Evolutionary conservation across 2,888 invertebrate genomes (phyloP).

Genomic region (Athripsodes cinereus): DNA sequence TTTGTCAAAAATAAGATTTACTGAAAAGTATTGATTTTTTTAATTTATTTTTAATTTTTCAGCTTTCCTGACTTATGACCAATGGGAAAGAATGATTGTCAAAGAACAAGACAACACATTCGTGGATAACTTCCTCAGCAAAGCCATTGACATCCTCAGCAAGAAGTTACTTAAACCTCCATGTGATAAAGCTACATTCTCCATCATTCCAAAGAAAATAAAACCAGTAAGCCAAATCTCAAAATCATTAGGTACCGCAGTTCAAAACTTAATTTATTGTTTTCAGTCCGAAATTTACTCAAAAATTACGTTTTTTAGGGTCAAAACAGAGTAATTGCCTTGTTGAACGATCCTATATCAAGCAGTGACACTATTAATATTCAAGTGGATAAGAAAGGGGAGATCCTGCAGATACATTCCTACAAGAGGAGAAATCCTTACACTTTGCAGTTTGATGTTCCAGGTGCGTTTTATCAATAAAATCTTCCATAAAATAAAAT

Average conservation of each 20-base stretch:
- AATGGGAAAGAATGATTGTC: conserved; percentile 75
- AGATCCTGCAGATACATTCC: conserved; percentile 65
- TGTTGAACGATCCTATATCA: conserved; percentile 71
- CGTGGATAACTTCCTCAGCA: conserved; percentile 76
- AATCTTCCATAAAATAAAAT: too few relatives aligned
- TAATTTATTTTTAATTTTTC: too few relatives aligned
- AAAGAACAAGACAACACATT: conserved; percentile 80
- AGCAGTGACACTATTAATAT: conserved; percentile 73
- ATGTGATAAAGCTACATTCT: conserved; percentile 60
- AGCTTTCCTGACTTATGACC: conserved; percentile 66
- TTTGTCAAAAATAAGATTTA: not conserved
- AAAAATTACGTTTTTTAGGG: conserved; percentile 48
- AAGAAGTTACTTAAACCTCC: conserved; percentile 51
- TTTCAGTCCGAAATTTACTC: too few relatives aligned
- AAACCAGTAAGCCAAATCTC: conserved; percentile 55
- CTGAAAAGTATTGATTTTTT: too few relatives aligned
- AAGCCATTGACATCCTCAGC: conserved; percentile 72
- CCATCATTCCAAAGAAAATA: conserved; percentile 69
- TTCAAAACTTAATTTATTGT: too few relatives aligned
- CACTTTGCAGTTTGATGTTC: conserved; percentile 76
- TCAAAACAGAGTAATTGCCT: conserved; percentile 74
- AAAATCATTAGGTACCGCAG: not conserved
- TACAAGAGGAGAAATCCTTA: conserved; percentile 79
- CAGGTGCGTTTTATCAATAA: conserved; percentile 42
- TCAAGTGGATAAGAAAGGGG: conserved; percentile 75